Evolutionary conservation across 2,797 vertebrate species (phyloP), one percentile per base, ranked within the genome.

Genomic region (Hippoglossus hippoglossus): DNA sequence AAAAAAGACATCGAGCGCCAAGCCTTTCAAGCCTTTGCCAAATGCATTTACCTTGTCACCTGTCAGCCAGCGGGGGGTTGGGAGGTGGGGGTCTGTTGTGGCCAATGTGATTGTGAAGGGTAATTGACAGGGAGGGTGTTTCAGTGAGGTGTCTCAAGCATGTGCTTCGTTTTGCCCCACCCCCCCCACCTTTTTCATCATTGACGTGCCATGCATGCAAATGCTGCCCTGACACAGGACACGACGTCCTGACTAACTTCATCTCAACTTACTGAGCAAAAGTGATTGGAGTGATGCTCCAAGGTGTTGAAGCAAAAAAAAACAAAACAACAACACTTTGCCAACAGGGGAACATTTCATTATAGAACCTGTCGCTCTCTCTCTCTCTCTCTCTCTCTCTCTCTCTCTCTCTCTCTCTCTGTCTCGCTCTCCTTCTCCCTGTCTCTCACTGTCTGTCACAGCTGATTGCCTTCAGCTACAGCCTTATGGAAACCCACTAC

Each of bases 21-120:
- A 73, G 62, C 63, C 73, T 85, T 89, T 80, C 63, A 80, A 68
- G 73, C 61, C 71, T 70, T 70, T 83, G 66, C 34, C 46, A 74
- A 84, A 77, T 81, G 63, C 72, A 84, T 87, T 88, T 84, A 78
- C 77, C 66, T 84, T 73, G 55, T 83, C 67, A 76, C 80, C 81
- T 86, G 78, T 87, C 85, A 83, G 70, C 78, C 60, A 70, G 60
- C 41, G 46, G 46, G 44, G n/a, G 54, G 53, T 13, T 16, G 16
- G 49, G 49, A 3, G 49, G 51, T 12, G 1, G 50, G 21, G 24
- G 12, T 52, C 69, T 81, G 54, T 73, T 79, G 79, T 66, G 50
- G 79, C 73, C 80, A 85, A 84, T 90, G 85, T 89, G 84, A 87
- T 75, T 80, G 65, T 88, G 81, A 90, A 91, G 83, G 84, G 81